Percentiles rank a stretch among this genome's conserved stretches.
phyloP scores from a whole-genome alignment of 2,888 invertebrate species.

The Drosophila tanythrix region DNA sequence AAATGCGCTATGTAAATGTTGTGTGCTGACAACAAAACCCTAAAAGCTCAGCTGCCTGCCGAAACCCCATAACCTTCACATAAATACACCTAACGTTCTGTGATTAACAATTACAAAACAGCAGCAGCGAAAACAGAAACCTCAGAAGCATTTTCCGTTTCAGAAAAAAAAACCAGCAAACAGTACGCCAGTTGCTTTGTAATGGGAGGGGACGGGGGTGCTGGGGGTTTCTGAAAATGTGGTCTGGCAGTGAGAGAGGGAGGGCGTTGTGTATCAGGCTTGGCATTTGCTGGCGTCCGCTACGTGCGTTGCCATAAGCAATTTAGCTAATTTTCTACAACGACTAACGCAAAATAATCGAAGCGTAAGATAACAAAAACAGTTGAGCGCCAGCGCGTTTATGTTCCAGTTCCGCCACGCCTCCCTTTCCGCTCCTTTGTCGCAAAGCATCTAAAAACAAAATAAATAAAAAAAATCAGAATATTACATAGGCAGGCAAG shows the following conservation, averaged over 20 bases:
- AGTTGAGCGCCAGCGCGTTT: slow-evolving; percentile 34
- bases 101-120: slow-evolving; percentile 76
- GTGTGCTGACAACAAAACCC: slow-evolving; percentile 30
- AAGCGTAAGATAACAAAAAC: slow-evolving; percentile 69
- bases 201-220: neutral
- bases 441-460: slow-evolving; percentile 14
- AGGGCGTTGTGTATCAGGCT: neutral
- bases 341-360: slow-evolving; percentile 70
- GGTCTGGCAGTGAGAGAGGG: neutral
- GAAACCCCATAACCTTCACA: slow-evolving; percentile 3
- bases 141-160: slow-evolving; percentile 41
- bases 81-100: slow-evolving; percentile 53
- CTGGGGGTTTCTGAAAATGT: neutral
- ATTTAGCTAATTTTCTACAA: slow-evolving; percentile 78
- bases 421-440: neutral
- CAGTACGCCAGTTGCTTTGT: slow-evolving; percentile 35
- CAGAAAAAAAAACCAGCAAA: slow-evolving; percentile 32
- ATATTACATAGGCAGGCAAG: neutral
- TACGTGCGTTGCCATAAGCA: slow-evolving; percentile 82
- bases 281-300: slow-evolving; percentile 51
- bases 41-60: slow-evolving; percentile 11
- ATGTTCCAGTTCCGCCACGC: neutral
- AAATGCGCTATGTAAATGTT: slow-evolving; percentile 53
- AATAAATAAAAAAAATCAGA: neutral
- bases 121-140: slow-evolving; percentile 52